phyloP scores from a whole-genome alignment of 2,113 vertebrate species.

The Galeopterus variegatus region DNA sequence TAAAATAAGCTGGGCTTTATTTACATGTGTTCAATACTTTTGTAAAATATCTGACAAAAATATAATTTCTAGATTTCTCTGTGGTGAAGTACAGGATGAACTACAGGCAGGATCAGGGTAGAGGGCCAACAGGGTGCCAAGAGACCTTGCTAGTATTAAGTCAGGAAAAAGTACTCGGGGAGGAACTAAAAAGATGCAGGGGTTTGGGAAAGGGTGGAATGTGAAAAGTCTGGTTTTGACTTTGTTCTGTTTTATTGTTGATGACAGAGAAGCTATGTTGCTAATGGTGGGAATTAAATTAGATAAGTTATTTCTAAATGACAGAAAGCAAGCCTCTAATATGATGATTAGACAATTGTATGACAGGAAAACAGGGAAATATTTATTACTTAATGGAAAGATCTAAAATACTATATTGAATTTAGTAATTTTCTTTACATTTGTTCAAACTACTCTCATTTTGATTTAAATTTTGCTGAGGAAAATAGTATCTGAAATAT shows the following conservation, averaged over 20 bases:
- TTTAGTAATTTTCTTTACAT: background rate
- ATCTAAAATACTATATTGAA: background rate
- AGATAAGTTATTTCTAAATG: background rate
- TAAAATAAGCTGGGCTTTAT: background rate
- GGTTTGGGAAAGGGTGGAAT: background rate
- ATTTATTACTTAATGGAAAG: background rate
- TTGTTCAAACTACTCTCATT: conserved; percentile 13
- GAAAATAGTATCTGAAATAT: conserved; percentile 70
- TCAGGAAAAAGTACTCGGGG: background rate
- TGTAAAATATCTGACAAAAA: background rate
- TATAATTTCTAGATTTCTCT: background rate
- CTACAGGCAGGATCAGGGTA: background rate
- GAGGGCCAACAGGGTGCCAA: background rate
- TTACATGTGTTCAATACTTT: background rate
- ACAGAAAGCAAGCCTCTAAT: background rate
- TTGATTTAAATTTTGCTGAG: conserved; percentile 64
- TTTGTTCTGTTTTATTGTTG: background rate
- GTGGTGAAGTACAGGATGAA: background rate
- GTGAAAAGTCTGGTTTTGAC: background rate
- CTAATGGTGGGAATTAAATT: background rate
- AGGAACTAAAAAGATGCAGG: background rate
- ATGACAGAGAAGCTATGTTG: background rate
- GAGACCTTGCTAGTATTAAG: background rate
- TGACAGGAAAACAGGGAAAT: background rate
- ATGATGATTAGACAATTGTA: background rate